phyloP scores from a whole-genome alignment of 2,113 vertebrate genomes.

The Phrynosoma platyrhinos region DNA sequence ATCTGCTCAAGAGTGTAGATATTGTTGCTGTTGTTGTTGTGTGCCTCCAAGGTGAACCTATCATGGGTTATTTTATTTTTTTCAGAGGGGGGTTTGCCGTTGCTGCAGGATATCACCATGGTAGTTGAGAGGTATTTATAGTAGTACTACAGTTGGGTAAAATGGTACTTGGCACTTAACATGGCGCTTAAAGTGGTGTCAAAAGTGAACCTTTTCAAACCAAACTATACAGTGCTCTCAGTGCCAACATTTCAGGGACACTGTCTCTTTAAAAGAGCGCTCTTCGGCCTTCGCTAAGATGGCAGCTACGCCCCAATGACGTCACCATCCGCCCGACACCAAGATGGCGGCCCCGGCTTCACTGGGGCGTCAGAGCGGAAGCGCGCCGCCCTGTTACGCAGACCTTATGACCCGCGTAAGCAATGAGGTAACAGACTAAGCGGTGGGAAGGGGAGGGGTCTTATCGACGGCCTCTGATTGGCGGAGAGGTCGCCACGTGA shows the following conservation, averaged over 20 bases:
- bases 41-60: too few relatives aligned
- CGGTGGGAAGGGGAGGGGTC: background rate
- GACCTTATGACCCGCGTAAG: background rate
- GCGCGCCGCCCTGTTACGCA: background rate
- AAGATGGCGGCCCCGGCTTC: background rate
- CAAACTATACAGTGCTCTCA: too few relatives aligned
- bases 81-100: too few relatives aligned
- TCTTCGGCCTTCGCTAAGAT: slow-evolving; percentile 5
- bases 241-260: background rate
- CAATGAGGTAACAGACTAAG: background rate
- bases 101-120: too few relatives aligned
- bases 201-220: too few relatives aligned
- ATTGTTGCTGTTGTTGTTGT: too few relatives aligned
- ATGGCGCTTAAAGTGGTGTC: too few relatives aligned
- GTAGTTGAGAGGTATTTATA: too few relatives aligned
- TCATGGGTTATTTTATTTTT: too few relatives aligned
- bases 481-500: background rate
- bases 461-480: background rate
- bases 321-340: background rate
- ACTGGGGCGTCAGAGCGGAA: background rate
- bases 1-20: too few relatives aligned
- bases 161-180: too few relatives aligned
- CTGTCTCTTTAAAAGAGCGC: slow-evolving; percentile 12
- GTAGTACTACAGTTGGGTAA: too few relatives aligned
- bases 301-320: background rate